A percentile compares a stretch with the other conserved stretches of the same genome.
phyloP scores from a whole-genome alignment of 2,113 vertebrate species.

The Ranitomeya imitator region DNA sequence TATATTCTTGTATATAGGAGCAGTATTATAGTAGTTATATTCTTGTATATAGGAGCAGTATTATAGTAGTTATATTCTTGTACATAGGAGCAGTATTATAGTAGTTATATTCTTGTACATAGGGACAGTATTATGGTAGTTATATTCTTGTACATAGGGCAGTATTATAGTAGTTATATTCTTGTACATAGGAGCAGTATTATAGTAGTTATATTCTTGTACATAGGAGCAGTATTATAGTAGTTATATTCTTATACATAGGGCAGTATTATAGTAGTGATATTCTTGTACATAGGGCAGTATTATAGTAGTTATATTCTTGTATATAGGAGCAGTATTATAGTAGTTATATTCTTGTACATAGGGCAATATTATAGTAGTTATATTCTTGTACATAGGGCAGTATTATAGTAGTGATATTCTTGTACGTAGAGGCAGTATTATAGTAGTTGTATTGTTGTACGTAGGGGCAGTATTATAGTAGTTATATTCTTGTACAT shows the following conservation, averaged over 20 bases:
- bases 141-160: neutral
- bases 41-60: neutral
- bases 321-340: neutral
- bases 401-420: neutral
- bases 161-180: neutral
- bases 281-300: conserved; percentile 3
- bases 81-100: neutral
- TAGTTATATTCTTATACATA: neutral
- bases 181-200: neutral
- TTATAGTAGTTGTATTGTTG: neutral
- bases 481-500: neutral
- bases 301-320: conserved; percentile 11
- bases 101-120: conserved; percentile 4
- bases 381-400: neutral
- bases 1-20: neutral
- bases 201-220: conserved; percentile 13
- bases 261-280: neutral
- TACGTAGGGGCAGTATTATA: neutral
- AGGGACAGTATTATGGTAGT: neutral
- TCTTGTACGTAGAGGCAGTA: neutral
- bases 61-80: neutral
- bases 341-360: neutral
- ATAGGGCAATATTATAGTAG: neutral
- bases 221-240: conserved; percentile 6
- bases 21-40: neutral